phyloP scores from a whole-genome alignment of 2,113 vertebrate genomes.

The Oryzias celebensis region DNA sequence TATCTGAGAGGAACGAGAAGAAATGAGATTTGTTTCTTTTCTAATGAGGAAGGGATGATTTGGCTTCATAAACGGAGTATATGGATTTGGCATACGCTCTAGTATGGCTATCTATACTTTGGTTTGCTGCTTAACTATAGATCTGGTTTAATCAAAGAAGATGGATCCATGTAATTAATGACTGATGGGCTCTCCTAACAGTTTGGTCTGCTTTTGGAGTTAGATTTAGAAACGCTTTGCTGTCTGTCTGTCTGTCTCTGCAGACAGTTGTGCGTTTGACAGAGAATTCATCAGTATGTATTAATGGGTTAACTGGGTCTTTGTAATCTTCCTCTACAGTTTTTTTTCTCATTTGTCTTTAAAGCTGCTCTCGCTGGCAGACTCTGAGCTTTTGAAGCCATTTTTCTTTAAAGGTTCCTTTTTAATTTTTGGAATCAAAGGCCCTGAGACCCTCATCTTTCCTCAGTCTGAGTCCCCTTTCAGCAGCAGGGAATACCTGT shows the following conservation, averaged over 20 bases:
- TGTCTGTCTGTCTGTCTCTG: conserved; percentile 26
- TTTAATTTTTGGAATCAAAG: conserved; percentile 72
- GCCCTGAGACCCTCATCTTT: conserved; percentile 49
- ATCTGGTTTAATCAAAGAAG: conserved; percentile 62
- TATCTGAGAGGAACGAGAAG: conserved; percentile 31
- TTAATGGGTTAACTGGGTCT: too few relatives aligned
- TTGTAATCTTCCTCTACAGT: conserved; percentile 1
- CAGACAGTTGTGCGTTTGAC: too few relatives aligned
- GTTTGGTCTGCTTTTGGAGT: conserved; percentile 15
- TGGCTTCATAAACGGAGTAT: conserved; percentile 40
- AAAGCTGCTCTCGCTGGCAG: conserved; percentile 36
- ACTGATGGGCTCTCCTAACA: conserved; percentile 44
- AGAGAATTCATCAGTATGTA: too few relatives aligned
- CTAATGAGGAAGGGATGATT: conserved; percentile 54
- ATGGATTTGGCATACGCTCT: conserved; percentile 48
- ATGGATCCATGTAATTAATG: conserved; percentile 53
- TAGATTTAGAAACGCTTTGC: conserved; percentile 3
- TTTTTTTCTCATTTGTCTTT: conserved; percentile 32
- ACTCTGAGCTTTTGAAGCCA: conserved; percentile 54
- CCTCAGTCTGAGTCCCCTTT: conserved; percentile 56
- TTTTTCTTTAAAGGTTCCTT: conserved; percentile 68
- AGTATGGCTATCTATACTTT: conserved; percentile 47
- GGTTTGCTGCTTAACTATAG: conserved; percentile 45
- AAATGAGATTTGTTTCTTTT: conserved; percentile 51
- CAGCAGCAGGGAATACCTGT: conserved; percentile 60